A percentile compares a stretch with the other conserved stretches of the same genome.
Evolutionary conservation across 2,797 vertebrate species (phyloP).

Genomic region (Bucorvus abyssinicus): DNA sequence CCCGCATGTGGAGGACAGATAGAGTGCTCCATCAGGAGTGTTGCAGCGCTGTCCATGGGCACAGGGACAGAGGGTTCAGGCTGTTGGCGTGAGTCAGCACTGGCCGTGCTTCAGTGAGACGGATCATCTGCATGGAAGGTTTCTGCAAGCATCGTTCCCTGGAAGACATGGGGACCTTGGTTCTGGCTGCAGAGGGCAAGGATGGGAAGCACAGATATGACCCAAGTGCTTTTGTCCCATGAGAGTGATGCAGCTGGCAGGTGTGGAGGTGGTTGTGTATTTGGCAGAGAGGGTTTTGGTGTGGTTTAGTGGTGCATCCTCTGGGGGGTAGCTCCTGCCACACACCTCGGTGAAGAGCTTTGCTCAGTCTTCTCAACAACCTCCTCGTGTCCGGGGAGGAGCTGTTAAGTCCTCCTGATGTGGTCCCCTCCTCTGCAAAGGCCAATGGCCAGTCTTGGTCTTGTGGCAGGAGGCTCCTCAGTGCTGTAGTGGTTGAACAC

Average conservation of each 20-base stretch:
- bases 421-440: background rate
- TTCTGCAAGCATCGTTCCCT: background rate
- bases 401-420: background rate
- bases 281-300: too few relatives aligned
- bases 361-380: too few relatives aligned
- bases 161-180: background rate
- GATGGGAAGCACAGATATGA: background rate
- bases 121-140: rapidly evolving
- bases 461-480: background rate
- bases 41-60: background rate
- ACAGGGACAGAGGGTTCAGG: background rate
- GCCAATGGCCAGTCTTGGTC: background rate
- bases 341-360: too few relatives aligned
- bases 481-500: background rate
- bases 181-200: background rate
- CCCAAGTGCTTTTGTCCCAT: background rate
- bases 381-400: too few relatives aligned
- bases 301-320: too few relatives aligned
- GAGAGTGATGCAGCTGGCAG: background rate
- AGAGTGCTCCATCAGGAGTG: too few relatives aligned
- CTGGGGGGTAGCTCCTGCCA: too few relatives aligned
- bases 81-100: background rate
- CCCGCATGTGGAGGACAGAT: background rate
- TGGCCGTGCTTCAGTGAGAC: rapidly evolving
- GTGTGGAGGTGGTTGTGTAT: too few relatives aligned